Evolutionary conservation across 2,888 invertebrate genomes (phyloP).

Genomic region (Lumbricus terrestris): DNA sequence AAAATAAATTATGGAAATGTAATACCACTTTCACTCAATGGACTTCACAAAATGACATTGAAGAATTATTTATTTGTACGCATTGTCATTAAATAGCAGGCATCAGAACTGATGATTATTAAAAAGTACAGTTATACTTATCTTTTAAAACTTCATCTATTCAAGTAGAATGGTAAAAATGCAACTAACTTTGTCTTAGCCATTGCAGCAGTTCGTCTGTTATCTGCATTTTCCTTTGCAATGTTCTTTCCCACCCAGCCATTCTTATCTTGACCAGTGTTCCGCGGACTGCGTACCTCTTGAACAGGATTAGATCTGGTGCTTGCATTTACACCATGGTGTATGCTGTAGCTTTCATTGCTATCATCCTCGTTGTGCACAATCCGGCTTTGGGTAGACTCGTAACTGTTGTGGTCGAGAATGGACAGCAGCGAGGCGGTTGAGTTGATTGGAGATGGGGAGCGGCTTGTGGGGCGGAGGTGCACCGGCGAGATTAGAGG

Average conservation of each 20-base stretch:
- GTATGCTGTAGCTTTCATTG: neutral
- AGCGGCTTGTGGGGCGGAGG: neutral
- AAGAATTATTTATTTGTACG: too few relatives aligned
- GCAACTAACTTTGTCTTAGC: neutral
- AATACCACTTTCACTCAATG: neutral
- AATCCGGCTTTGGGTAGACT: neutral
- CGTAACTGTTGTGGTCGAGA: slow-evolving; percentile 16
- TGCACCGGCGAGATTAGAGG: slow-evolving; percentile 8
- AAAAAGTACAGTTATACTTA: too few relatives aligned
- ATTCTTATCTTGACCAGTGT: neutral
- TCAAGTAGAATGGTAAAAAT: neutral
- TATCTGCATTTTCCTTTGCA: neutral
- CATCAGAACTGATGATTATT: too few relatives aligned
- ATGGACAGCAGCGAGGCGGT: slow-evolving; percentile 15
- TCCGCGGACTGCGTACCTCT: neutral
- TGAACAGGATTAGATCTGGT: neutral
- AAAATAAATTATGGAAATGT: neutral
- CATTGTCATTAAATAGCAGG: too few relatives aligned
- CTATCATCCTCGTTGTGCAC: neutral
- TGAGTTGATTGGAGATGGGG: slow-evolving; percentile 10
- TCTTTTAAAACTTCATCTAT: neutral
- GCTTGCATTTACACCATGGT: neutral
- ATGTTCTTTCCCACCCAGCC: neutral
- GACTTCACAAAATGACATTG: too few relatives aligned
- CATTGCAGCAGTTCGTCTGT: neutral